phyloP scores from a whole-genome alignment of 2,888 invertebrate species.

The Actias luna region DNA sequence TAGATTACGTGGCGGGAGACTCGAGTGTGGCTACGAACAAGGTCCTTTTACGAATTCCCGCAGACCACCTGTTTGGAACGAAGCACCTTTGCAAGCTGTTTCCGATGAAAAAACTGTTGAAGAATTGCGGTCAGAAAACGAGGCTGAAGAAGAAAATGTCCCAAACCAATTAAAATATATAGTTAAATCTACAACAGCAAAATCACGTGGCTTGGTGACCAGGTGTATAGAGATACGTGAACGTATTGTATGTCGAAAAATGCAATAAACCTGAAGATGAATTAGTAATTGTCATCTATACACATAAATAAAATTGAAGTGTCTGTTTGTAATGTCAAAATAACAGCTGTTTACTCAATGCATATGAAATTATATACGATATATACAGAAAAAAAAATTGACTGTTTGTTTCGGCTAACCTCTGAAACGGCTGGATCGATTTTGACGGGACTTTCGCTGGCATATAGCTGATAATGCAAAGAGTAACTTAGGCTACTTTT shows the following conservation, averaged over 20 bases:
- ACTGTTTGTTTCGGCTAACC: too few species aligned
- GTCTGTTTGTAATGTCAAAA: too few species aligned
- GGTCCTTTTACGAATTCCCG: conserved; percentile 45
- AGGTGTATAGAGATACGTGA: conserved; percentile 49
- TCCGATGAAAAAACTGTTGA: not conserved
- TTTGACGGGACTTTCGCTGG: too few species aligned
- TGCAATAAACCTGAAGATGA: conserved; percentile 18
- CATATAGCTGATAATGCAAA: too few species aligned
- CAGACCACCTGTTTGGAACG: conserved; percentile 34
- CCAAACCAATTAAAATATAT: conserved; percentile 2
- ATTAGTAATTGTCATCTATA: too few species aligned
- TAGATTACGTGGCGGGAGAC: conserved; percentile 51
- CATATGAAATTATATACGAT: too few species aligned
- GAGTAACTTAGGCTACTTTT: too few species aligned
- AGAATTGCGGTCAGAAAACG: conserved; percentile 3
- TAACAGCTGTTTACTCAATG: too few species aligned
- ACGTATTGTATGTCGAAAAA: conserved; percentile 47
- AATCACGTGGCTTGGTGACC: conserved; percentile 21
- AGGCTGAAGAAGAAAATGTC: not conserved
- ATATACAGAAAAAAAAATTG: too few species aligned
- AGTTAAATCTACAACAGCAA: conserved; percentile 1
- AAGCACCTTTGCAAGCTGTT: not conserved
- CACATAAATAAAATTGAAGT: too few species aligned
- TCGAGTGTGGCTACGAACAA: conserved; percentile 63
- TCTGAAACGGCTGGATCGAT: too few species aligned